A percentile compares a stretch with the other conserved stretches of the same genome.
Conservation (phyloP, 1,140 invertebrate species). For the Megathymus violae region DNA sequence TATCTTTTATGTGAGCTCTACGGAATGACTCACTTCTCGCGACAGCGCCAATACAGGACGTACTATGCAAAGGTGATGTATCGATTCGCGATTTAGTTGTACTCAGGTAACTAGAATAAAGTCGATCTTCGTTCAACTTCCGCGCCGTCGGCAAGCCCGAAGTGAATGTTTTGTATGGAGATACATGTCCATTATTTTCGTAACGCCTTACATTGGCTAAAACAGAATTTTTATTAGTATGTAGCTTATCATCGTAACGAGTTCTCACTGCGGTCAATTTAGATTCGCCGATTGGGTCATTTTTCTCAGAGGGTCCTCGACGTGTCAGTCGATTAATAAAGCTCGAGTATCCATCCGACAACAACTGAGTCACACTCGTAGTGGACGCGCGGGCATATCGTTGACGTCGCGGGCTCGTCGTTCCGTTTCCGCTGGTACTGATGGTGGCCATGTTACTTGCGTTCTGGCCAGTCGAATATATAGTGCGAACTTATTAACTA, state of each 20-base stretch:
- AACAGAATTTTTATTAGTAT: constrained; percentile 65
- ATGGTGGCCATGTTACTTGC: constrained; percentile 61
- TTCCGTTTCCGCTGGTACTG: constrained; percentile 55
- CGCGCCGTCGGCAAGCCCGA: constrained; percentile 53
- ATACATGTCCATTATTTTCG: constrained; percentile 72
- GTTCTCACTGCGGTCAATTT: constrained; percentile 59
- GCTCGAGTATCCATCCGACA: constrained; percentile 93
- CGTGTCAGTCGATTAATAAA: constrained; percentile 91
- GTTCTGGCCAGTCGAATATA: constrained; percentile 41
- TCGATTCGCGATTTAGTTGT: constrained; percentile 65
- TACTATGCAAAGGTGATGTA: constrained; percentile 67
- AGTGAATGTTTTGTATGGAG: constrained; percentile 64
- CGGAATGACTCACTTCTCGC: constrained; percentile 73
- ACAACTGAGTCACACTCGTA: constrained; percentile 91
- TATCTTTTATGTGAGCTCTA: constrained; percentile 71
- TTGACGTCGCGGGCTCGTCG: constrained; percentile 82
- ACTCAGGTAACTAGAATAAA: constrained; percentile 68
- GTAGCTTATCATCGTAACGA: constrained; percentile 75
- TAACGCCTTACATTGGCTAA: constrained; percentile 73
- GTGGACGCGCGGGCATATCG: constrained; percentile 90
- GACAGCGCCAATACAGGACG: constrained; percentile 64
- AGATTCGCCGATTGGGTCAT: constrained; percentile 57
- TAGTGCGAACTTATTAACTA: constrained; percentile 60
- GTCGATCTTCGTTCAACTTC: constrained; percentile 70
- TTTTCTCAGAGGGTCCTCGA: constrained; percentile 88